A percentile compares a stretch with the other conserved stretches of the same genome.
These are phyloP conservation scores for Mandrillus leucophaeus DNA, from an alignment of 2,113 vertebrate genomes.

Conservation along the genomic window DNA sequence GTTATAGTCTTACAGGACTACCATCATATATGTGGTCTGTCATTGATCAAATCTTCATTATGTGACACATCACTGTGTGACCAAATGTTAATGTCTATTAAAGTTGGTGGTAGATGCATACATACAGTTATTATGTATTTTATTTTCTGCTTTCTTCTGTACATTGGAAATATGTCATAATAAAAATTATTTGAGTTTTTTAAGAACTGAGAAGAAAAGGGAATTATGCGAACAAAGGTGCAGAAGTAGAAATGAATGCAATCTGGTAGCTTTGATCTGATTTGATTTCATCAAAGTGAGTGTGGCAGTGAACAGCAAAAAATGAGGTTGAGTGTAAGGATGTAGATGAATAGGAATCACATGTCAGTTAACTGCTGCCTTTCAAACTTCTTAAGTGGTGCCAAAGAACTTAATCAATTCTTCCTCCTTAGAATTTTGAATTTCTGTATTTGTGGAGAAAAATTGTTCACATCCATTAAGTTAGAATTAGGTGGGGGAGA, in stretches of 20 bases:
- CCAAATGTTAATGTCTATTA: not conserved
- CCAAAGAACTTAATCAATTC: not conserved
- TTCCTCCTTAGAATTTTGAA: conserved; percentile 15
- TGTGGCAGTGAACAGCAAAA: not conserved
- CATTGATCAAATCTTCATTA: not conserved
- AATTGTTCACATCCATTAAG: not conserved
- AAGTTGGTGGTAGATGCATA: not conserved
- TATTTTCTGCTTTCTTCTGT: conserved; percentile 16
- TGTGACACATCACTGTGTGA: not conserved
- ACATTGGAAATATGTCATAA: not conserved
- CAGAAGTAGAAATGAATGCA: not conserved
- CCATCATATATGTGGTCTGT: not conserved
- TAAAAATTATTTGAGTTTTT: not conserved
- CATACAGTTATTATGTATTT: not conserved
- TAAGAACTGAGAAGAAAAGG: not conserved
- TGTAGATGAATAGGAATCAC: fast-evolving
- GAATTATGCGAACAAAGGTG: not conserved
- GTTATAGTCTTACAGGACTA: not conserved
- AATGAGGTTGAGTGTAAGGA: not conserved
- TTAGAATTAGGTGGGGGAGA: not conserved
- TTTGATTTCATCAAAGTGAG: not conserved
- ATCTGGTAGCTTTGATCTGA: not conserved
- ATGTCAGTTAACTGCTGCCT: not conserved
- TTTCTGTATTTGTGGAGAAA: not conserved
- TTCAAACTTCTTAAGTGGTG: not conserved